Evolutionary conservation across 2,113 vertebrate genomes (phyloP).

Genomic region (Centrocercus urophasianus): DNA sequence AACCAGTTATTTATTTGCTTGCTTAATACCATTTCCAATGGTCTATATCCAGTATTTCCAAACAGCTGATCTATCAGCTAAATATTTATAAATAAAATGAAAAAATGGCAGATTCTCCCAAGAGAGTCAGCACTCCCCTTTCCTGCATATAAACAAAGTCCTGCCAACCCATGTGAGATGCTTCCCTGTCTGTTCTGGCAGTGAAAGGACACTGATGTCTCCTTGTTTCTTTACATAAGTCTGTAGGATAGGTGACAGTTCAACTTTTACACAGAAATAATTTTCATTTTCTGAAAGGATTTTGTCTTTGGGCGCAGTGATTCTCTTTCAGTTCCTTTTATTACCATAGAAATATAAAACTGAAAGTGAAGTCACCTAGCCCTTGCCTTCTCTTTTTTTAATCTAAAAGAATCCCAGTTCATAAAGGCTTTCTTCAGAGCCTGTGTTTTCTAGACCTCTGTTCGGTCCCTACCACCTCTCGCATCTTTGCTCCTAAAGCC

Average conservation of each 20-base stretch:
- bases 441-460: conserved; percentile 27
- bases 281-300: conserved; percentile 25
- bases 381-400: background rate
- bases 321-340: conserved; percentile 34
- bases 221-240: background rate
- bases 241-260: background rate
- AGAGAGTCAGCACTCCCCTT: background rate
- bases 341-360: conserved; percentile 21
- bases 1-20: background rate
- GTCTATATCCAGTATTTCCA: background rate
- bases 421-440: conserved; percentile 28
- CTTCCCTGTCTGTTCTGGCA: background rate
- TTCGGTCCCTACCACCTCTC: background rate
- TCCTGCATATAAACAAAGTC: background rate
- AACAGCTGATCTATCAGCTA: background rate
- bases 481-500: conserved; percentile 2
- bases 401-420: conserved; percentile 21
- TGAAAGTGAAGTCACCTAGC: conserved; percentile 17
- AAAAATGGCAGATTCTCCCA: background rate
- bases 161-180: background rate
- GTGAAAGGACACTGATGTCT: background rate
- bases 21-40: background rate
- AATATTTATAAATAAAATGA: background rate
- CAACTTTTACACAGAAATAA: background rate
- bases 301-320: conserved; percentile 2